Evolutionary conservation across 2,797 vertebrate genomes (phyloP).

Genomic region (Netta rufina): DNA sequence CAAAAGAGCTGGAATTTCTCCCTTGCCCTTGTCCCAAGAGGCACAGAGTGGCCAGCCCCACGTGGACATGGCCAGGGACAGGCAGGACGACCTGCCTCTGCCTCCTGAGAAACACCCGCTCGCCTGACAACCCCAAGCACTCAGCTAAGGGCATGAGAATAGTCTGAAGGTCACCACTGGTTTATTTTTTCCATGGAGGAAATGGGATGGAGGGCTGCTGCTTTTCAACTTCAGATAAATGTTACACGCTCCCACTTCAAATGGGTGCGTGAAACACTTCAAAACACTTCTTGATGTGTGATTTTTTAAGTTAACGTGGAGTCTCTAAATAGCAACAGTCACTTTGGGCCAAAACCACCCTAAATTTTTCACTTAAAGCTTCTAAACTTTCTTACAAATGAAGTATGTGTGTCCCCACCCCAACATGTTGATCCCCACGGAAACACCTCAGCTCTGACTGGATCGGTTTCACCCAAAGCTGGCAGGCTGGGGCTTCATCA

Average conservation of each 20-base stretch:
- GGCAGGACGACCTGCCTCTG: rapidly evolving
- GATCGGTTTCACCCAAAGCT: neutral
- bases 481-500: neutral
- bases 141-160: neutral
- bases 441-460: neutral
- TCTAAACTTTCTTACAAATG: neutral
- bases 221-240: neutral
- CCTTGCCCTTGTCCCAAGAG: neutral
- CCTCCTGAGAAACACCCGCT: neutral
- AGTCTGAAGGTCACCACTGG: neutral
- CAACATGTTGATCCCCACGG: neutral
- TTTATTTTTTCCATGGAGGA: neutral
- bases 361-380: neutral
- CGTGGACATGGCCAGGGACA: rapidly evolving
- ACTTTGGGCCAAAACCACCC: neutral
- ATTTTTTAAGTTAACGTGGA: neutral
- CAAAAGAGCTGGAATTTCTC: neutral
- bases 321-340: neutral
- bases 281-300: neutral
- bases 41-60: neutral
- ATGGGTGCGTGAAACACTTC: rapidly evolving
- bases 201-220: neutral
- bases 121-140: neutral
- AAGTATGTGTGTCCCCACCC: neutral
- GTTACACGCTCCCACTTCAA: rapidly evolving